These are phyloP conservation scores for Oscheius sp. DNA, from an alignment of 2,888 invertebrate species.

Conservation along the genomic window DNA sequence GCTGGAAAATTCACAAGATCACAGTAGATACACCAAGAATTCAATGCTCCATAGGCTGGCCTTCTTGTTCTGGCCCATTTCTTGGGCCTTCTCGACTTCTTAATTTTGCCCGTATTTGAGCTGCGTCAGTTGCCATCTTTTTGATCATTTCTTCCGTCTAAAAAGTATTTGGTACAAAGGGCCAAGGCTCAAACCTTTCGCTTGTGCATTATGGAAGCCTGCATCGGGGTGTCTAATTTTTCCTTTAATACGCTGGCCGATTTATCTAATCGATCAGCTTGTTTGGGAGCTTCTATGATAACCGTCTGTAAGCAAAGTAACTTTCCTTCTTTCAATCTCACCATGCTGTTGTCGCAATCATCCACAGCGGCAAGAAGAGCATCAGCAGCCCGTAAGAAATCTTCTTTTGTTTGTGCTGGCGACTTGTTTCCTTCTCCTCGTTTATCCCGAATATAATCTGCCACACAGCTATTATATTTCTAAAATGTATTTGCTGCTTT, in stretches of 20 bases:
- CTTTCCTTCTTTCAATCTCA: too few species aligned
- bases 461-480: slow-evolving; percentile 1
- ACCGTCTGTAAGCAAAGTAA: slow-evolving; percentile 8
- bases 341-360: slow-evolving; percentile 18
- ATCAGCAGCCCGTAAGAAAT: slow-evolving; percentile 6
- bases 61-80: not conserved
- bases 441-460: slow-evolving; percentile 3
- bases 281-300: not conserved
- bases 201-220: not conserved
- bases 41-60: not conserved
- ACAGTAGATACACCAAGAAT: not conserved
- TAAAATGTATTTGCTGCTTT: not conserved
- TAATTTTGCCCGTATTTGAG: not conserved
- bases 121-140: not conserved
- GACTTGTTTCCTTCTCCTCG: not conserved
- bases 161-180: not conserved
- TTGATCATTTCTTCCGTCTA: not conserved
- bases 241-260: not conserved
- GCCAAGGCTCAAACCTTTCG: not conserved
- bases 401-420: not conserved
- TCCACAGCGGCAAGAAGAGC: slow-evolving; percentile 13
- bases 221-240: not conserved
- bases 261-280: not conserved
- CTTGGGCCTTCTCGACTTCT: not conserved
- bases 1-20: not conserved